These are phyloP conservation scores for Agonopterix heracliana DNA, from an alignment of 2,888 invertebrate species.

Conservation along the genomic window DNA sequence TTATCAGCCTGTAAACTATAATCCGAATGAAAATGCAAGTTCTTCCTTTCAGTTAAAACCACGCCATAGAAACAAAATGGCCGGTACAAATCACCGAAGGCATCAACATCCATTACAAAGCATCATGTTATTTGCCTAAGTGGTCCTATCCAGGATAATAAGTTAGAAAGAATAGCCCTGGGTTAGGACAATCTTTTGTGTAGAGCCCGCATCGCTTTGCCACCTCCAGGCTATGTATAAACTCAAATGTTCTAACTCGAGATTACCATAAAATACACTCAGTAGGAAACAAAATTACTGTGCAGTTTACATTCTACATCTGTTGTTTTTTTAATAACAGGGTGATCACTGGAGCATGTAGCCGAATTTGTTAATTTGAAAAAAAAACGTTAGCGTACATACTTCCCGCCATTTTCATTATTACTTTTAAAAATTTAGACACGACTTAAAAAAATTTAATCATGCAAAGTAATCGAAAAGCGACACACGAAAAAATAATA, in stretches of 20 bases:
- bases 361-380: conserved; percentile 19
- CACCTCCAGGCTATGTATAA: conserved; percentile 42
- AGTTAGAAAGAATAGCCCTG: conserved; percentile 40
- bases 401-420: not conserved
- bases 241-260: conserved; percentile 27
- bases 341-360: conserved; percentile 38
- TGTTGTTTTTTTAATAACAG: conserved; percentile 17
- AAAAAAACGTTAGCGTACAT: conserved; percentile 3
- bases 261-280: conserved; percentile 28
- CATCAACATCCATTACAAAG: conserved; percentile 32
- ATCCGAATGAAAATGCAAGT: no score
- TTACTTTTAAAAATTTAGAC: conserved; percentile 1
- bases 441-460: conserved; percentile 8
- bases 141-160: conserved; percentile 42
- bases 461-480: conserved; percentile 22
- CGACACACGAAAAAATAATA: conserved; percentile 23
- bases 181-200: conserved; percentile 38
- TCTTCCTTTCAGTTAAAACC: no score
- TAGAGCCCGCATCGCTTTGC: conserved; percentile 32
- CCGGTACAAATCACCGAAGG: not conserved
- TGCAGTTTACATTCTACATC: conserved; percentile 5
- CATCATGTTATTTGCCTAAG: conserved; percentile 53
- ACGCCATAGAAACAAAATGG: no score
- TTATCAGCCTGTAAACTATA: no score
- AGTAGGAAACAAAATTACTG: not conserved